These are phyloP conservation scores for Scalopus aquaticus DNA, from an alignment of 2,113 vertebrate species.

Conservation along the genomic window DNA sequence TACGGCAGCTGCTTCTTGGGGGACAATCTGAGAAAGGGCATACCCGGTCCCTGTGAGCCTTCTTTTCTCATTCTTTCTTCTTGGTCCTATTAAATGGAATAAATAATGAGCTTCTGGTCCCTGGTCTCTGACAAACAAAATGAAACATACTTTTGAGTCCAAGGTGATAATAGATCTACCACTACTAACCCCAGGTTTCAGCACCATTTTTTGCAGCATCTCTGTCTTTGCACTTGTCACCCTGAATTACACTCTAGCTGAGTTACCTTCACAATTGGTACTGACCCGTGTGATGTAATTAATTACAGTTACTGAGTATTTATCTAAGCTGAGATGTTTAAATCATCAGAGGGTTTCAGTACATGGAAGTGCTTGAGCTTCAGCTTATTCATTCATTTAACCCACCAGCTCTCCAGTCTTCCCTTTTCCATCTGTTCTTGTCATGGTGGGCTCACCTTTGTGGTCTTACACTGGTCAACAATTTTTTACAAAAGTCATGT, in stretches of 20 bases:
- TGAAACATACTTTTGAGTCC: neutral
- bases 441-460: neutral
- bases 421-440: neutral
- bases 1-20: neutral
- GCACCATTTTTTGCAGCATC: too few species aligned
- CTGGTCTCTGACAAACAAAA: neutral
- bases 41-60: neutral
- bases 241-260: neutral
- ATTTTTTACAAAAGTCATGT: too few species aligned
- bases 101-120: neutral
- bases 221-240: too few species aligned
- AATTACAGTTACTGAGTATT: neutral
- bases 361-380: neutral
- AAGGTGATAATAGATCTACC: too few species aligned
- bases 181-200: too few species aligned
- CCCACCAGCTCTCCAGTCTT: neutral
- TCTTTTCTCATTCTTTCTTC: slow-evolving; percentile 6
- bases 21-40: neutral
- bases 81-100: neutral
- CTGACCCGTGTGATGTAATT: neutral
- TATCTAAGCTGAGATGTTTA: neutral
- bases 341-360: neutral
- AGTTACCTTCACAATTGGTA: neutral
- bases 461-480: too few species aligned
- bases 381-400: neutral